phyloP scores from a whole-genome alignment of 2,888 invertebrate species.

The Eupithecia pulchellata region DNA sequence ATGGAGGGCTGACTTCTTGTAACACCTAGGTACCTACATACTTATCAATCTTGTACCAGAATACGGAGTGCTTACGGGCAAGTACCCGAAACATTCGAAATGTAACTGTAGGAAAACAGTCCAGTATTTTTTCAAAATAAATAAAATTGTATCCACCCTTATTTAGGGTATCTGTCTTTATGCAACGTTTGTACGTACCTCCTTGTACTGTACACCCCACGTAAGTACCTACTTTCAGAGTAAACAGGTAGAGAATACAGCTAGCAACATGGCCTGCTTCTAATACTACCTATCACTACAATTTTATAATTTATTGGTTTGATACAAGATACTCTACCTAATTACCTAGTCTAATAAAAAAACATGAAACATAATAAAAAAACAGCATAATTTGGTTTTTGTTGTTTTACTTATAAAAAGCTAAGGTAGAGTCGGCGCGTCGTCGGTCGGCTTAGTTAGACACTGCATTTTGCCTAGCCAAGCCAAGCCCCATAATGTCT shows the following conservation, averaged over 20 bases:
- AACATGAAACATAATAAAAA: background rate
- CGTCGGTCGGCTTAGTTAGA: too few species aligned
- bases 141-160: too few species aligned
- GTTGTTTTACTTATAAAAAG: background rate
- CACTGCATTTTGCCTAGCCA: too few species aligned
- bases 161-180: background rate
- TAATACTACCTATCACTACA: background rate
- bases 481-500: too few species aligned
- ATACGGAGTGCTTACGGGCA: background rate
- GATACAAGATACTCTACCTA: background rate
- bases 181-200: background rate
- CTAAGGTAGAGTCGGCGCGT: too few species aligned
- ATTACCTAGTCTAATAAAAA: background rate
- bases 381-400: background rate
- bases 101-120: too few species aligned
- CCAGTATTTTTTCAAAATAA: background rate
- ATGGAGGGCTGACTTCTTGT: slow-evolving; percentile 76
- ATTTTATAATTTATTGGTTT: background rate
- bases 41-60: background rate
- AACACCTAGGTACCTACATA: background rate
- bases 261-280: background rate
- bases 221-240: background rate
- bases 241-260: too few species aligned
- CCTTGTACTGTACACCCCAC: background rate
- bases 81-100: background rate